These are phyloP conservation scores for Manacus vitellinus DNA, from an alignment of 2,113 vertebrate species.

Conservation along the genomic window DNA sequence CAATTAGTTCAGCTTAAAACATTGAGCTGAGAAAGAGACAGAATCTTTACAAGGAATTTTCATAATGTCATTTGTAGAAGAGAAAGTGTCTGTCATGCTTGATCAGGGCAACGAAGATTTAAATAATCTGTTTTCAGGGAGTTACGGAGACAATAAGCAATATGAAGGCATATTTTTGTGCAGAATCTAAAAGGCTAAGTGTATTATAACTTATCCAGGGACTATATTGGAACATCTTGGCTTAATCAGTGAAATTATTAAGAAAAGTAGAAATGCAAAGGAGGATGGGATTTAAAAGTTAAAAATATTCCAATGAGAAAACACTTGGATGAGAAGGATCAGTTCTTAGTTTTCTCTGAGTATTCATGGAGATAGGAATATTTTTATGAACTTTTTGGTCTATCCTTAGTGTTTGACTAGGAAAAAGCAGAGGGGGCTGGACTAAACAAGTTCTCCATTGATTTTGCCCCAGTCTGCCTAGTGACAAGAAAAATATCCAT, in stretches of 20 bases:
- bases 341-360: background rate
- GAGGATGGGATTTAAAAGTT: background rate
- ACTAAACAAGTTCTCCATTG: background rate
- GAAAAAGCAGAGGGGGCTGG: background rate
- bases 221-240: background rate
- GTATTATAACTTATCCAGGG: background rate
- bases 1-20: background rate
- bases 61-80: background rate
- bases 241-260: background rate
- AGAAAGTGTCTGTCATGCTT: background rate
- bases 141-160: constrained; percentile 8
- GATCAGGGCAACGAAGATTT: background rate
- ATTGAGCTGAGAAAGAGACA: background rate
- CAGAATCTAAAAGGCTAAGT: background rate
- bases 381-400: background rate
- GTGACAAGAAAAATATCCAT: background rate
- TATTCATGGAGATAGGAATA: background rate
- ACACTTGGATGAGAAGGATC: background rate
- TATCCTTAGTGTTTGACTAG: background rate
- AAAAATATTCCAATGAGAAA: background rate
- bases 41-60: background rate
- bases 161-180: constrained; percentile 16
- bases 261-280: constrained; percentile 16
- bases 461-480: background rate
- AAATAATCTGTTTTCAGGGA: constrained; percentile 10